Conservation (phyloP, 2,888 invertebrate genomes). For the Tenthredo mesomela region DNA sequence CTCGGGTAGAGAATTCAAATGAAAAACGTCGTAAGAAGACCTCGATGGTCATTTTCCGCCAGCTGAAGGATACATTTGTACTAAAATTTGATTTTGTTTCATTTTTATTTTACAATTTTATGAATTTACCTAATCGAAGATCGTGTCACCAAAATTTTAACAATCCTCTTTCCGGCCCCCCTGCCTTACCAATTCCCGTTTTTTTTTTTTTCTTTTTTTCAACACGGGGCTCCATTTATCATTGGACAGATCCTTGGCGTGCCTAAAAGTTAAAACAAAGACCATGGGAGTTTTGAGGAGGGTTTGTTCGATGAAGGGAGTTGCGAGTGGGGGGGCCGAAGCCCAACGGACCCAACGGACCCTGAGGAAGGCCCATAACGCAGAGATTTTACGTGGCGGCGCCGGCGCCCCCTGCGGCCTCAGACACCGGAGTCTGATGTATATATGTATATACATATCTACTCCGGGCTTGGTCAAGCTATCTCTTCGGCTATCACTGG, state of each 20-base stretch:
- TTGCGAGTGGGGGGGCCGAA: constrained; percentile 61
- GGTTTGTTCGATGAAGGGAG: constrained; percentile 64
- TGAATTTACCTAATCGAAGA: not conserved
- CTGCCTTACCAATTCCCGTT: not conserved
- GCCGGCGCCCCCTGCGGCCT: constrained; percentile 78
- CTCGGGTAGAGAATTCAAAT: not conserved
- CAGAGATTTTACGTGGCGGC: constrained; percentile 77
- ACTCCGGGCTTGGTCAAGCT: constrained; percentile 53
- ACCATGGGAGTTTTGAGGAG: constrained; percentile 71
- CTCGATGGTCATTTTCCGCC: not conserved
- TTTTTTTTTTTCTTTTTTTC: not conserved
- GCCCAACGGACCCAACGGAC: constrained; percentile 57
- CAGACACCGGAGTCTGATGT: constrained; percentile 74
- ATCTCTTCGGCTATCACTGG: constrained; percentile 71
- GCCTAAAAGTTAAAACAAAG: constrained; percentile 73
- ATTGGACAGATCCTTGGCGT: constrained; percentile 70
- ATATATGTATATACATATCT: constrained; percentile 66
- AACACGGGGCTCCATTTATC: constrained; percentile 72
- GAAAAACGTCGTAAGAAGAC: not conserved
- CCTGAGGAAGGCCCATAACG: constrained; percentile 68
- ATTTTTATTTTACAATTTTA: not conserved
- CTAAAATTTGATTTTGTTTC: not conserved
- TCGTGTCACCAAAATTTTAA: not conserved
- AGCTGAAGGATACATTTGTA: not conserved
- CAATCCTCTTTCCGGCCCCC: not conserved